A percentile compares a stretch with the other conserved stretches of the same genome.
These are phyloP conservation scores for Cheilosia urbana DNA, from an alignment of 2,888 invertebrate species.

Conservation along the genomic window DNA sequence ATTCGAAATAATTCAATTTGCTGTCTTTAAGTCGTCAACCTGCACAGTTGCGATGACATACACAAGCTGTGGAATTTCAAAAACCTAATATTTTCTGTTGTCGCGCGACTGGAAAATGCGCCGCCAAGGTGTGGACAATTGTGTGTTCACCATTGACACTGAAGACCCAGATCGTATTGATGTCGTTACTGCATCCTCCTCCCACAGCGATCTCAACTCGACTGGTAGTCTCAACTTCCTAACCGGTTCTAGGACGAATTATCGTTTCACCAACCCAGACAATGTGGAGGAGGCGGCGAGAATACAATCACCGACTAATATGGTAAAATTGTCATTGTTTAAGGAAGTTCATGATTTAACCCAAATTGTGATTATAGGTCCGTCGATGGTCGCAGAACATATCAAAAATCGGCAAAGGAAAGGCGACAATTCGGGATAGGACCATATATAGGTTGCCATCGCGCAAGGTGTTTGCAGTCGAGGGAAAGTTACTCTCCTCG, in stretches of 20 bases:
- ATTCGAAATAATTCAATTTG: slow-evolving; percentile 43
- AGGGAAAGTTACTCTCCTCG: slow-evolving; percentile 72
- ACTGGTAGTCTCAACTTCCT: slow-evolving; percentile 77
- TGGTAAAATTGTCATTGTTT: slow-evolving; percentile 57
- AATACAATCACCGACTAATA: slow-evolving; percentile 76
- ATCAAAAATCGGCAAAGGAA: slow-evolving; percentile 76
- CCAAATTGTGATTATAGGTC: slow-evolving; percentile 67
- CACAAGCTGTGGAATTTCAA: background rate
- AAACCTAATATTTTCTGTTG: slow-evolving; percentile 12
- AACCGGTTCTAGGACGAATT: slow-evolving; percentile 76
- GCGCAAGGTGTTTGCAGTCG: slow-evolving; percentile 76
- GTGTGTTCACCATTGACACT: slow-evolving; percentile 75
- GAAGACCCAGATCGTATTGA: slow-evolving; percentile 77
- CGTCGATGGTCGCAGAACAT: slow-evolving; percentile 78
- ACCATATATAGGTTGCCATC: slow-evolving; percentile 77
- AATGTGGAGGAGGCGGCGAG: slow-evolving; percentile 63
- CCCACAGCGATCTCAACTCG: slow-evolving; percentile 77
- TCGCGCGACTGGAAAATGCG: slow-evolving; percentile 52
- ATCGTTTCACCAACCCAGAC: slow-evolving; percentile 69
- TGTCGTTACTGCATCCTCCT: slow-evolving; percentile 76
- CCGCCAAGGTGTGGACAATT: slow-evolving; percentile 70
- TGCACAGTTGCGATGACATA: slow-evolving; percentile 23
- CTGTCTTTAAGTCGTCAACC: slow-evolving; percentile 12
- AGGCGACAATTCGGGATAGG: slow-evolving; percentile 72
- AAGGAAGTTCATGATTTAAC: background rate